Conservation (phyloP, 2,113 vertebrate species). For the Entelurus aequoreus region DNA sequence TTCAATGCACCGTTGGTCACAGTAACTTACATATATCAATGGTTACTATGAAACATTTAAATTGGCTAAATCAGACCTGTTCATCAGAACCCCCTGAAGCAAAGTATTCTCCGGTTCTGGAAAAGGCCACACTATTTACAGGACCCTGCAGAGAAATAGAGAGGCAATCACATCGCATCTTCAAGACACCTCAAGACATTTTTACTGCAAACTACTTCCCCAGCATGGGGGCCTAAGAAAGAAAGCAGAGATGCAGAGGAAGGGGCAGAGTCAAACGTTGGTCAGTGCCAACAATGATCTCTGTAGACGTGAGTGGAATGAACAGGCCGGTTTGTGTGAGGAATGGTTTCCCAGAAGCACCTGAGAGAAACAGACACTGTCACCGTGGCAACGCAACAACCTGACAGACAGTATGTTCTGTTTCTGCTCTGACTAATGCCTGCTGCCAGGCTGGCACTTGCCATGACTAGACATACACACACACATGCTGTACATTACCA, state of each 20-base stretch:
- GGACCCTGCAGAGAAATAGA: slow-evolving; percentile 72
- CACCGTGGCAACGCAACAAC: slow-evolving; percentile 58
- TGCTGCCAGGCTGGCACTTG: slow-evolving; percentile 63
- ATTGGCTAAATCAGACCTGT: slow-evolving; percentile 65
- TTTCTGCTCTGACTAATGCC: slow-evolving; percentile 70
- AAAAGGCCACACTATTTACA: slow-evolving; percentile 84
- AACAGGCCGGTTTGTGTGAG: slow-evolving; percentile 57
- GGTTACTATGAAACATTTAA: not conserved
- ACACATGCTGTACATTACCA: not conserved
- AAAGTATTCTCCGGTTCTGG: slow-evolving; percentile 83
- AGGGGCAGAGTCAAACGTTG: slow-evolving; percentile 25
- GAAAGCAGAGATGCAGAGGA: slow-evolving; percentile 27
- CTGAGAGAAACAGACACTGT: slow-evolving; percentile 66
- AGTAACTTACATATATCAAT: not conserved
- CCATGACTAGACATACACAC: slow-evolving; percentile 33
- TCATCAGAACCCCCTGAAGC: slow-evolving; percentile 93
- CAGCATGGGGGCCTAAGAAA: slow-evolving; percentile 20
- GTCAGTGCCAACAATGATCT: slow-evolving; percentile 35
- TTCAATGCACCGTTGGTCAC: not conserved
- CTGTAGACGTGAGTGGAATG: slow-evolving; percentile 14
- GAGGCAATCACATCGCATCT: not conserved
- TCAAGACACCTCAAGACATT: not conserved
- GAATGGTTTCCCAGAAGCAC: slow-evolving; percentile 69
- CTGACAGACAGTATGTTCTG: slow-evolving; percentile 71
- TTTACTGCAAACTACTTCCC: not conserved